These are phyloP conservation scores for Lophotriccus pileatus DNA, from an alignment of 2,797 vertebrate species.

Conservation along the genomic window DNA sequence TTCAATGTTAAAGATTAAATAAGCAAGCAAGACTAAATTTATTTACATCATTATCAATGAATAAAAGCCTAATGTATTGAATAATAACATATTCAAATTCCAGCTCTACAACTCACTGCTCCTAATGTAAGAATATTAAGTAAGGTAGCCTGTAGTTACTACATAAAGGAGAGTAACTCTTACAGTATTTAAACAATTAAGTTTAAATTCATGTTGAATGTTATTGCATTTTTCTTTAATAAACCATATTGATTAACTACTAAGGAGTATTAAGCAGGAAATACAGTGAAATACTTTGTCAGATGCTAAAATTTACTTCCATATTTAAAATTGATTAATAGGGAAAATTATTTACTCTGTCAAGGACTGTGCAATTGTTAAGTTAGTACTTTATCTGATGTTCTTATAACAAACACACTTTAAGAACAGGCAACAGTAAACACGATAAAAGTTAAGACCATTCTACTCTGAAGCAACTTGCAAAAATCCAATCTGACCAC, in stretches of 20 bases:
- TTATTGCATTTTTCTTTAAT: not conserved
- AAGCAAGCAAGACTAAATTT: constrained; percentile 6
- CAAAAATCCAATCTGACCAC: not conserved
- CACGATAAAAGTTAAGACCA: not conserved
- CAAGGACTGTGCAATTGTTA: not conserved
- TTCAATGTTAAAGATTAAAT: constrained; percentile 4
- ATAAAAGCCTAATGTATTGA: not conserved
- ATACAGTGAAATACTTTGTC: not conserved
- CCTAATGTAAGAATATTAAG: not conserved
- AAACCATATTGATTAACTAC: not conserved
- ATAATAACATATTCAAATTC: not conserved
- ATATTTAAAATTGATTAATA: not conserved
- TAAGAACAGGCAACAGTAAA: not conserved
- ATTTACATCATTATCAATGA: not conserved
- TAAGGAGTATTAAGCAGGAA: not conserved
- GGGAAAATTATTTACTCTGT: not conserved
- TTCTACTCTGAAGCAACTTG: not conserved
- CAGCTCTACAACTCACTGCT: not conserved
- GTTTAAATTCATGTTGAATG: not conserved
- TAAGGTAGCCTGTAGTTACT: not conserved
- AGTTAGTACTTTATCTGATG: not conserved
- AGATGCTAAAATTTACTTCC: constrained; percentile 27
- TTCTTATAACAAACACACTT: not conserved
- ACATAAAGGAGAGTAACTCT: not conserved
- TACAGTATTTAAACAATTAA: not conserved